A percentile compares a stretch with the other conserved stretches of the same genome.
Conservation (phyloP, 23 tunicate genomes). For the Halocynthia roretzi region DNA sequence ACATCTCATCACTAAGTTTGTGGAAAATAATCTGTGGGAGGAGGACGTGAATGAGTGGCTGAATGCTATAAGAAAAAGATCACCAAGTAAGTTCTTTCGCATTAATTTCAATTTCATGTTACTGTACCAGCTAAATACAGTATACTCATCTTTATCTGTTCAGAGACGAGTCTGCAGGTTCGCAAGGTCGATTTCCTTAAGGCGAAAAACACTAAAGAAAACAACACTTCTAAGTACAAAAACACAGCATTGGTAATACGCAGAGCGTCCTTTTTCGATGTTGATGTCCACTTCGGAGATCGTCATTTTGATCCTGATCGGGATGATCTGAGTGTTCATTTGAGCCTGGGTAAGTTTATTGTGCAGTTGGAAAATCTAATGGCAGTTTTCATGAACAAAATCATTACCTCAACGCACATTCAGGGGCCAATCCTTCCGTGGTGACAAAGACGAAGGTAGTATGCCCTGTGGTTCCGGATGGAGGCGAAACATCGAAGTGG, state of each 20-base stretch:
- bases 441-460: conserved; percentile 48
- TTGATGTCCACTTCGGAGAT: conserved; percentile 57
- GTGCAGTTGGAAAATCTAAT: too few relatives aligned
- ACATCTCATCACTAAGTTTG: too few relatives aligned
- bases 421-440: conserved; percentile 46
- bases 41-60: too few relatives aligned
- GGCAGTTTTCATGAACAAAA: background rate
- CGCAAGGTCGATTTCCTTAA: conserved; percentile 59
- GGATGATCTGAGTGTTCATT: conserved; percentile 48
- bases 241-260: conserved; percentile 62
- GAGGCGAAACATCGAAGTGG: conserved; percentile 47
- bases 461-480: conserved; percentile 25
- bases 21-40: too few relatives aligned
- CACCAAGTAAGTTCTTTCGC: too few relatives aligned
- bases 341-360: conserved; percentile 46
- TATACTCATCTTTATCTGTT: too few relatives aligned
- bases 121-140: too few relatives aligned
- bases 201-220: conserved; percentile 32
- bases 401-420: background rate
- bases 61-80: too few relatives aligned
- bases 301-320: conserved; percentile 31
- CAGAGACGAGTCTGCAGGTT: conserved; percentile 22
- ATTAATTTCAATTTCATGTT: too few relatives aligned
- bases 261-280: conserved; percentile 47
- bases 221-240: conserved; percentile 54